Evolutionary conservation across 2,113 vertebrate species (phyloP), one percentile per base, ranked within the genome.

Genomic region (Odontophorus gujanensis): DNA sequence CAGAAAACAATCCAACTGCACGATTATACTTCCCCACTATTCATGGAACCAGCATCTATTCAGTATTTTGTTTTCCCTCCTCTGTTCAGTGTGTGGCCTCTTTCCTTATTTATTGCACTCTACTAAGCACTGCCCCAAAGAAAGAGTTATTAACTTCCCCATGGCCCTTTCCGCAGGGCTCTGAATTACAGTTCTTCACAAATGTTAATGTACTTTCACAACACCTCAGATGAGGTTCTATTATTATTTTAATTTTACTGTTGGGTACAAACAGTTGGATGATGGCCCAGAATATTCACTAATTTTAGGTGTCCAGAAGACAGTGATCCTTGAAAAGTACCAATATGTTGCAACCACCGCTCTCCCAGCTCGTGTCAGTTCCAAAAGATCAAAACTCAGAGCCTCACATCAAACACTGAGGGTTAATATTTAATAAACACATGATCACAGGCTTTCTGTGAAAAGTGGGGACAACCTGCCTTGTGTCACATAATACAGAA

Each of bases 41-140:
- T 93, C 95, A 92, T 45, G 72, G 62, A 62, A 69, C 30, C 53
- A 89, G 83, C 81, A 94, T 73, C 90, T 86, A 89, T 86, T 94
- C 77, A 89, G 89, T 92, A 96, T 94, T 87, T 90, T 93, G 88
- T 90, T 93, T 96, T 89, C 87, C 85, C 63, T 81, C 83, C 75
- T 65, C 45, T 62, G n/a, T 81, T 87, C 83, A 82, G 81, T 84
- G 67, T 92, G 93, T 93, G 81, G 83, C 89, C 86, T 81, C 83
- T 40, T 65, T 75, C 89, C 94, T 85, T 82, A 85, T 94, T 95
- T 90, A 91, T 68, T 79, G 75, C 66, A 62, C 74, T 62, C 86
- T 93, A 34, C 57, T 87, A 76, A 89, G 78, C 66, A 36, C 53
- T 66, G 62, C 58, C 36, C 62, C 62, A 67, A 67, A 76, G 59